Conservation (phyloP, 1,140 invertebrate species). For the Eupristina koningsbergeri region DNA sequence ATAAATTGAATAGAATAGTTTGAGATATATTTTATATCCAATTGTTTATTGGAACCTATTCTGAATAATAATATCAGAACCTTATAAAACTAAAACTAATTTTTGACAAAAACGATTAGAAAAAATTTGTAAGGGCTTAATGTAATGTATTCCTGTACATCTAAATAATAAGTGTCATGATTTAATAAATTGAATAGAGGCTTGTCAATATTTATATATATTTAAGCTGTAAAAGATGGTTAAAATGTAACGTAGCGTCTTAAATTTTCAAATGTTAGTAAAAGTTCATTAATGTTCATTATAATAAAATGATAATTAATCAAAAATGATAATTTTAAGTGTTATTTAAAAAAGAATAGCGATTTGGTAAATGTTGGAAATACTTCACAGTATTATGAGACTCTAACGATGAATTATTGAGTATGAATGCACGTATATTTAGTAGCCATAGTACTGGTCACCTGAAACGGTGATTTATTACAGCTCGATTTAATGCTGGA, state of each 20-base stretch:
- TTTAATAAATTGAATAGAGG: too few relatives aligned
- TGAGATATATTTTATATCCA: too few relatives aligned
- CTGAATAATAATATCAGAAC: too few relatives aligned
- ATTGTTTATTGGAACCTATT: too few relatives aligned
- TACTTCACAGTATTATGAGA: constrained; percentile 48
- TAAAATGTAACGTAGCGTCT: not conserved
- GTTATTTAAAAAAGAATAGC: constrained; percentile 16
- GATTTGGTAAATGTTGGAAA: constrained; percentile 46
- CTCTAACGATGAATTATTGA: constrained; percentile 51
- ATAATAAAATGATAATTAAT: constrained; percentile 39
- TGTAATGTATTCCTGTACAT: too few relatives aligned
- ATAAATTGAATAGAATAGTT: too few relatives aligned
- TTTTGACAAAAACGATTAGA: too few relatives aligned
- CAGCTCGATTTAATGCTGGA: constrained; percentile 40
- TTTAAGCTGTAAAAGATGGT: not conserved
- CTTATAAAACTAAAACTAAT: too few relatives aligned
- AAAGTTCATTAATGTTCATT: constrained; percentile 46
- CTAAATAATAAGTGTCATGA: too few relatives aligned
- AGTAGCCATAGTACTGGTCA: constrained; percentile 39
- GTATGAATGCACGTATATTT: constrained; percentile 44
- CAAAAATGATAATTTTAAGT: constrained; percentile 29
- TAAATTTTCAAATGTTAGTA: constrained; percentile 21
- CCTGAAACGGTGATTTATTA: constrained; percentile 47
- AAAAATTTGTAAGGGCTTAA: too few relatives aligned
- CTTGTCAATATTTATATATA: not conserved